Evolutionary conservation across 1,140 invertebrate genomes (phyloP).

Genomic region (Drosophila punjabiensis): DNA sequence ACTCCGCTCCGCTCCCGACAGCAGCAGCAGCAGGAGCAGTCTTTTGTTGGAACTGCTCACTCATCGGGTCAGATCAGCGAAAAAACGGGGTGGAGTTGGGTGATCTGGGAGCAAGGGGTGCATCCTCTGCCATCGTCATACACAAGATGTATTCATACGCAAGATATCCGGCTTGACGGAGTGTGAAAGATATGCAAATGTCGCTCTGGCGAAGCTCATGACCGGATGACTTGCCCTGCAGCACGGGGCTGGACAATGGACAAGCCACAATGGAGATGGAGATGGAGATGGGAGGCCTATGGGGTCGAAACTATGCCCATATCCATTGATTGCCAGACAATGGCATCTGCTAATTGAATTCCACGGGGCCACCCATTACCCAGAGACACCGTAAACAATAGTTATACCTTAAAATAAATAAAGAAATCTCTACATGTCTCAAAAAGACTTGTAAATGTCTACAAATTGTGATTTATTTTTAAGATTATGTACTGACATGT

Average conservation of each 20-base stretch:
- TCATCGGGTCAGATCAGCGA: slow-evolving; percentile 20
- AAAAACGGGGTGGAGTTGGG: slow-evolving; percentile 21
- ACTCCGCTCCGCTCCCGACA: slow-evolving; percentile 6
- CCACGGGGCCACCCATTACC: slow-evolving; percentile 22
- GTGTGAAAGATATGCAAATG: slow-evolving; percentile 54
- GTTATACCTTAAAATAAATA: not conserved
- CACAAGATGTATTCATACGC: not conserved
- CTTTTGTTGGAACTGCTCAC: slow-evolving; percentile 40
- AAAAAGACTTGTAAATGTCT: not conserved
- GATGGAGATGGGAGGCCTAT: not conserved
- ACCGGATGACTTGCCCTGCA: slow-evolving; percentile 24
- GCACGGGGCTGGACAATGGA: slow-evolving; percentile 23
- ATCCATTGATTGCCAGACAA: slow-evolving; percentile 50
- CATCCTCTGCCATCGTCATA: slow-evolving; percentile 21
- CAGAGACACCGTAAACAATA: not conserved
- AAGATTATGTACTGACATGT: not conserved
- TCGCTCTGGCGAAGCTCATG: slow-evolving; percentile 40
- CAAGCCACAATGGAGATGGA: slow-evolving; percentile 15
- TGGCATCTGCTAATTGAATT: slow-evolving; percentile 64
- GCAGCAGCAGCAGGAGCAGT: not conserved
- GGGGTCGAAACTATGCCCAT: slow-evolving; percentile 8
- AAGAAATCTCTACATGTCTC: too few relatives aligned
- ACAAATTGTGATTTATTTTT: not conserved
- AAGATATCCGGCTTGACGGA: slow-evolving; percentile 40
- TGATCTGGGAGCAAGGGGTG: slow-evolving; percentile 38